phyloP scores from a whole-genome alignment of 2,888 invertebrate species.

The Tetropium fuscum region DNA sequence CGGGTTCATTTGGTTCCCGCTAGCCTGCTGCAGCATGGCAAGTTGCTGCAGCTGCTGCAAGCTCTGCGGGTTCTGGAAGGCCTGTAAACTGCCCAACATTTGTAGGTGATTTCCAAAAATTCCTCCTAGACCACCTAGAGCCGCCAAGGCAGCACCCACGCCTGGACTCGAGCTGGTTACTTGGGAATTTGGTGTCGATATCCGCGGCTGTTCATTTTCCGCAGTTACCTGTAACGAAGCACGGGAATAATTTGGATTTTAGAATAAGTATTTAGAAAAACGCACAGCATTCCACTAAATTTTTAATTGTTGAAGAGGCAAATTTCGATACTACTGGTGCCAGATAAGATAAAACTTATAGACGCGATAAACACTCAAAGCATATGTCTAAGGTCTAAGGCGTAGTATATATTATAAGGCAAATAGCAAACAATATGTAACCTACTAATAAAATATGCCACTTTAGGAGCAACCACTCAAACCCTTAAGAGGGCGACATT shows the following conservation, averaged over 20 bases:
- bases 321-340: slow-evolving; percentile 6
- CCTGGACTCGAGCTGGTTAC: slow-evolving; percentile 63
- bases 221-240: slow-evolving; percentile 59
- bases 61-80: slow-evolving; percentile 74
- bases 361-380: slow-evolving; percentile 15
- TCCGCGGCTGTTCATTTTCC: slow-evolving; percentile 58
- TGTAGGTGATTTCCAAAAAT: slow-evolving; percentile 63
- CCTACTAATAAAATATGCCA: no score
- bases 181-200: slow-evolving; percentile 62
- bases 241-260: slow-evolving; percentile 14
- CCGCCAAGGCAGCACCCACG: slow-evolving; percentile 67
- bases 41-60: slow-evolving; percentile 76
- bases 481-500: no score
- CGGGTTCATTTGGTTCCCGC: slow-evolving; percentile 63
- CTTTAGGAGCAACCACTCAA: no score
- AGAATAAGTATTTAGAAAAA: slow-evolving; percentile 2
- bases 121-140: slow-evolving; percentile 63
- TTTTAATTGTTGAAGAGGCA: slow-evolving; percentile 8
- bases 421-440: no score
- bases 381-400: slow-evolving; percentile 9
- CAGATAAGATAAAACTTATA: slow-evolving; percentile 23
- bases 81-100: slow-evolving; percentile 66
- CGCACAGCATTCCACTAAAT: slow-evolving; percentile 7
- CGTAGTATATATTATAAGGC: no score
- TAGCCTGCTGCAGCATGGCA: slow-evolving; percentile 67